Evolutionary conservation across 2,888 invertebrate genomes (phyloP).

Genomic region (Nomada fucata): DNA sequence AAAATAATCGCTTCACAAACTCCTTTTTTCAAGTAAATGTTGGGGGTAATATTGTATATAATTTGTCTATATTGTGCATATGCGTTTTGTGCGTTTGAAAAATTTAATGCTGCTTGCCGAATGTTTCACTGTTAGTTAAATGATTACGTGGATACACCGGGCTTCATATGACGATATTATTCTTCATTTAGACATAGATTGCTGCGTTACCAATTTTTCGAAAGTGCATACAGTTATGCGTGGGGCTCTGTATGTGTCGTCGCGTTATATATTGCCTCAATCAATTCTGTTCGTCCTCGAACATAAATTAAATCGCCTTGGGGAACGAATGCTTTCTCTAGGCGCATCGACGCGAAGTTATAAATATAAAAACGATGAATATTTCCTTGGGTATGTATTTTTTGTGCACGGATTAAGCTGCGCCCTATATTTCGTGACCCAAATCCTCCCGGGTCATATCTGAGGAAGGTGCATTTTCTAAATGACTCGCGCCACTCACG

Average conservation of each 20-base stretch:
- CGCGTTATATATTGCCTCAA: no score
- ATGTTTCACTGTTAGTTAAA: no score
- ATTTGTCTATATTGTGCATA: no score
- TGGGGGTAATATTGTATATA: not conserved
- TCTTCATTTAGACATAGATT: no score
- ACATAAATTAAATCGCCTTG: not conserved
- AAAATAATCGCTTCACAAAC: not conserved
- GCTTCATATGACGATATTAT: no score
- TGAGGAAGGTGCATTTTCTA: constrained; percentile 37
- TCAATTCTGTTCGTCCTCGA: not conserved
- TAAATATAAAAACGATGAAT: constrained; percentile 26
- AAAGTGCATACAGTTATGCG: no score
- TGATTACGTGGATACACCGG: no score
- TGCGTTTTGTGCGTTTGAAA: no score
- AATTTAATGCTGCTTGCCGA: no score
- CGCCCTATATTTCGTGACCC: constrained; percentile 52
- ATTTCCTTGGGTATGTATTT: constrained; percentile 32
- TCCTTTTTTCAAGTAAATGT: not conserved
- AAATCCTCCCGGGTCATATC: constrained; percentile 29
- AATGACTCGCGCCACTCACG: constrained; percentile 34
- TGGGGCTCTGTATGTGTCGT: no score
- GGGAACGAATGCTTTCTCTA: not conserved
- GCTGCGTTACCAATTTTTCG: no score
- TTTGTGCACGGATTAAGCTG: constrained; percentile 31
- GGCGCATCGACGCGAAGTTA: not conserved